Evolutionary conservation across 1,140 invertebrate genomes (phyloP).

Genomic region (Ooceraea biroi): DNA sequence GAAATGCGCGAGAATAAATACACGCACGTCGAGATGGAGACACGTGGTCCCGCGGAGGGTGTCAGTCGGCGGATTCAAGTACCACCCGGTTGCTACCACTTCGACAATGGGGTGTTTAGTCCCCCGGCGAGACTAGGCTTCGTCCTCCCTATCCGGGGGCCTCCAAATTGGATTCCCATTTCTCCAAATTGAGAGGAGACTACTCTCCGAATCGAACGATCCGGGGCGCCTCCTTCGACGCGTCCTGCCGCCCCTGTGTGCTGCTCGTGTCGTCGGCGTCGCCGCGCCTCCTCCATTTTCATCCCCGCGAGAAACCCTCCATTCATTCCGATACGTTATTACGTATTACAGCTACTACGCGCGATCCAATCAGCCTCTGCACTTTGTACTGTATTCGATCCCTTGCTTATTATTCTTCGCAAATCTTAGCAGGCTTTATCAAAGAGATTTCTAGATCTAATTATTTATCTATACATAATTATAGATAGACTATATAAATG

Average conservation of each 20-base stretch:
- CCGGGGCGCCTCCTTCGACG: background rate
- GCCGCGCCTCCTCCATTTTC: conserved; percentile 15
- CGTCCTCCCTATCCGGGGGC: background rate
- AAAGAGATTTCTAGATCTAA: background rate
- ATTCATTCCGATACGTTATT: conserved; percentile 49
- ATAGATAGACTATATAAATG: too few species aligned
- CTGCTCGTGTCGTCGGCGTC: conserved; percentile 5
- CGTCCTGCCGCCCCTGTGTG: conserved; percentile 31
- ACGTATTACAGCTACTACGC: conserved; percentile 32
- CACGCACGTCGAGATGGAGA: background rate
- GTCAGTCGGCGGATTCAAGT: conserved; percentile 63
- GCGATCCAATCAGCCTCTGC: conserved; percentile 36
- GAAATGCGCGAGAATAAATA: conserved; percentile 47
- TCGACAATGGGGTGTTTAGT: conserved; percentile 75
- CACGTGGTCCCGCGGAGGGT: background rate
- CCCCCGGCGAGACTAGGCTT: conserved; percentile 57
- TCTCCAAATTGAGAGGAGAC: conserved; percentile 71
- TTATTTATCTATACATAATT: too few species aligned
- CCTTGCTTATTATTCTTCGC: conserved; percentile 10
- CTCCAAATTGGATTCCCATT: conserved; percentile 78
- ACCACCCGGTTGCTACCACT: conserved; percentile 61
- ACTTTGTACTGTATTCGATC: conserved; percentile 24
- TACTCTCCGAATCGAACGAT: conserved; percentile 42
- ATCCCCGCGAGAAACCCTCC: background rate
- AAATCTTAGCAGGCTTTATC: background rate